These are phyloP conservation scores for Chloroceryle aenea DNA, from an alignment of 2,113 vertebrate genomes.

Conservation along the genomic window DNA sequence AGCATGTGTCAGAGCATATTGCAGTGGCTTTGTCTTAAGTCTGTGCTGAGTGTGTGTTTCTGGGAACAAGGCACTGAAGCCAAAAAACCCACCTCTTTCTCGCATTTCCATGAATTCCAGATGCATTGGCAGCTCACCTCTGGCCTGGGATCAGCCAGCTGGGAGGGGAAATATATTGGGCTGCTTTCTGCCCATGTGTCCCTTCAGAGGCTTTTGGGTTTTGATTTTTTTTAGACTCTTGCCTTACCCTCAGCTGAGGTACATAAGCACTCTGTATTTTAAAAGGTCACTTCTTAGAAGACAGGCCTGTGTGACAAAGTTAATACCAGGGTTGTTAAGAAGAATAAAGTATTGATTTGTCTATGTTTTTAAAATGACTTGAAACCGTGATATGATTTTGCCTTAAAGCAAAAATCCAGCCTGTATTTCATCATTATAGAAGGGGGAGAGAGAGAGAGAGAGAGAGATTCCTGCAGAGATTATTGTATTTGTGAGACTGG, in stretches of 20 bases:
- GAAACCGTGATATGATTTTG: conserved; percentile 29
- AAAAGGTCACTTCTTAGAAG: neutral
- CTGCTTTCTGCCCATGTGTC: neutral
- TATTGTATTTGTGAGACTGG: conserved; percentile 65
- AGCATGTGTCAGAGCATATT: neutral
- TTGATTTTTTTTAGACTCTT: neutral
- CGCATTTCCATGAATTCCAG: conserved; percentile 15
- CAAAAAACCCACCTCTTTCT: conserved; percentile 14
- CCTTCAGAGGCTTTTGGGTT: neutral
- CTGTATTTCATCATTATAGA: conserved; percentile 37
- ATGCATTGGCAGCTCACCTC: conserved; percentile 32
- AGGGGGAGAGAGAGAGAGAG: neutral
- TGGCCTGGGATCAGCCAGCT: neutral
- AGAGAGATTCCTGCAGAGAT: conserved; percentile 74
- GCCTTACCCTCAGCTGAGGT: neutral
- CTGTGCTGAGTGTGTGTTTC: neutral
- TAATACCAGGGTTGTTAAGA: neutral
- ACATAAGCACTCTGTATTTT: neutral
- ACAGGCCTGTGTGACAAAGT: neutral
- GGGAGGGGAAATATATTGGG: neutral
- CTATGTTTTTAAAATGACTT: conserved; percentile 2
- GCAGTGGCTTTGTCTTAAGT: neutral
- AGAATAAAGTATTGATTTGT: conserved; percentile 9
- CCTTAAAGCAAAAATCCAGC: conserved; percentile 52
- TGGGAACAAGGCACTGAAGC: neutral